Evolutionary conservation across 1,140 invertebrate species (phyloP).

Genomic region (Plectus sambesii): DNA sequence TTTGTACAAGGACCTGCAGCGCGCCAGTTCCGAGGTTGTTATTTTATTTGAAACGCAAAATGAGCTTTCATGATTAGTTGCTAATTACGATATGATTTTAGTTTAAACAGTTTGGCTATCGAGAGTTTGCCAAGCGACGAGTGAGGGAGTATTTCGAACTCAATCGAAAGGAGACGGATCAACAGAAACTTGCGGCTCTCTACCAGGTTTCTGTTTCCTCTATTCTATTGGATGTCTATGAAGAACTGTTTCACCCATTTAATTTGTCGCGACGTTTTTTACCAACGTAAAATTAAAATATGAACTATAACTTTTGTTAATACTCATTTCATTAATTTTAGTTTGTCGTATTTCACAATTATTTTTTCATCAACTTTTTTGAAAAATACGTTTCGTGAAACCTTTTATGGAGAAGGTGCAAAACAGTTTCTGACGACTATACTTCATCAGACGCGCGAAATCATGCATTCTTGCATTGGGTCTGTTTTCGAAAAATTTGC

Average conservation of each 20-base stretch:
- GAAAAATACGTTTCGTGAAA: no score
- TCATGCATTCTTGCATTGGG: no score
- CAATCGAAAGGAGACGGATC: conserved; percentile 22
- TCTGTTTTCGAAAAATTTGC: no score
- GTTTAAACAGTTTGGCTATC: conserved; percentile 37
- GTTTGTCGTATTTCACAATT: conserved; percentile 4
- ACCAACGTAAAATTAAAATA: no score
- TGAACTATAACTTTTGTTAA: no score
- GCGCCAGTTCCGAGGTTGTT: conserved; percentile 17
- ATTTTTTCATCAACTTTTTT: not conserved
- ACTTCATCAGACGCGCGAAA: no score
- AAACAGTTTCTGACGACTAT: no score
- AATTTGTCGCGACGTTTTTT: no score
- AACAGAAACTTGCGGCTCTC: conserved; percentile 17
- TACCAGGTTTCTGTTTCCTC: conserved; percentile 18
- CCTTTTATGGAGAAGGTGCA: no score
- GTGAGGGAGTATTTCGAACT: conserved; percentile 31
- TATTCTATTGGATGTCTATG: not conserved
- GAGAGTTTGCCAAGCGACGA: conserved; percentile 28
- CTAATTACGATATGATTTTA: conserved; percentile 26
- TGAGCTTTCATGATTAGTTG: not conserved
- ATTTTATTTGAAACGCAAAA: not conserved
- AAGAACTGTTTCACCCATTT: no score
- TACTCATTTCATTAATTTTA: no score
- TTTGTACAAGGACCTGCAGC: conserved; percentile 24